These are phyloP conservation scores for Meloidogyne chitwoodi DNA, from an alignment of 1,140 invertebrate genomes.

Conservation along the genomic window DNA sequence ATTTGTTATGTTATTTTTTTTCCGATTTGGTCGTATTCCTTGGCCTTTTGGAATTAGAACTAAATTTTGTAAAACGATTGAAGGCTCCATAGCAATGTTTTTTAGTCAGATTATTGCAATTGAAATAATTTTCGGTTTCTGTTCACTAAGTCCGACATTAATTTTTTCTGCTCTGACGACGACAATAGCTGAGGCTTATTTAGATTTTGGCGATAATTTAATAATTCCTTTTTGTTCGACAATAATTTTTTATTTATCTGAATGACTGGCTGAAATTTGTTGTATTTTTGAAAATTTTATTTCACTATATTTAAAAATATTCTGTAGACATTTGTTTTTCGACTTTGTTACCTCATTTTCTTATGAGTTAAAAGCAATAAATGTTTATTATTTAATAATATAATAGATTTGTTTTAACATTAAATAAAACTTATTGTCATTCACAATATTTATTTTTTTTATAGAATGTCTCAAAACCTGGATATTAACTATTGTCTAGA, in stretches of 20 bases:
- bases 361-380: background rate
- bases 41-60: constrained; percentile 4
- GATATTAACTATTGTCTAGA: constrained; percentile 9
- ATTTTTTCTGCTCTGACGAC: background rate
- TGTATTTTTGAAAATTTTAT: background rate
- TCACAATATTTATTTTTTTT: background rate
- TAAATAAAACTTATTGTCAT: background rate
- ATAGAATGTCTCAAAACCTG: background rate
- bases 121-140: constrained; percentile 10
- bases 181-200: background rate
- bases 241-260: background rate
- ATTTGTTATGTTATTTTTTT: background rate
- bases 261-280: background rate
- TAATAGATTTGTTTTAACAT: background rate
- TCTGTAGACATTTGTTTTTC: background rate
- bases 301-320: background rate
- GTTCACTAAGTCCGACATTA: background rate
- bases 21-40: constrained; percentile 11
- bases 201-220: constrained; percentile 1
- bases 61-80: constrained; percentile 32
- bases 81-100: constrained; percentile 49
- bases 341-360: background rate
- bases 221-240: background rate
- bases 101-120: constrained; percentile 29
- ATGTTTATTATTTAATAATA: background rate